A percentile compares a stretch with the other conserved stretches of the same genome.
These are phyloP conservation scores for Enteromius mattozi DNA, from an alignment of 2,797 vertebrate genomes.

Conservation along the genomic window DNA sequence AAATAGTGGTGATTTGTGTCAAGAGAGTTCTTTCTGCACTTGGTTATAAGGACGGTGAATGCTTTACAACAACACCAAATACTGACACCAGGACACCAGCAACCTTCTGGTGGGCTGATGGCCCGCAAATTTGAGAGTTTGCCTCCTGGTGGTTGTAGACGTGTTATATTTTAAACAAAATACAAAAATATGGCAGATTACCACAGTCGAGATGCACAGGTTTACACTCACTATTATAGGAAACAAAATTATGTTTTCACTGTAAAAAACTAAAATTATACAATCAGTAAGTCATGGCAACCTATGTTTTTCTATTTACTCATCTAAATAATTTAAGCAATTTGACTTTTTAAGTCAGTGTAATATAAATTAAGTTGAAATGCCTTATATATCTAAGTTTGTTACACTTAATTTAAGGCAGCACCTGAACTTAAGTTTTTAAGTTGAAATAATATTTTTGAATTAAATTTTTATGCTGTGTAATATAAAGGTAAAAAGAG, in stretches of 20 bases:
- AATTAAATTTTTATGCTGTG: background rate
- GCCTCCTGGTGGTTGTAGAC: background rate
- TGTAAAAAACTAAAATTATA: background rate
- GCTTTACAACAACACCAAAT: background rate
- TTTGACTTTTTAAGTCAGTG: background rate
- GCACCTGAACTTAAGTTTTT: background rate
- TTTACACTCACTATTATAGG: background rate
- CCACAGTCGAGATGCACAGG: background rate
- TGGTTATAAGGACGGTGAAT: background rate
- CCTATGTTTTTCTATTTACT: background rate
- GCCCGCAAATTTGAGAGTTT: background rate
- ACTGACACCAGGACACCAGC: background rate
- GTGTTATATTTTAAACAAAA: background rate
- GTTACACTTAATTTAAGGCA: background rate
- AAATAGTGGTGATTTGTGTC: slow-evolving; percentile 21
- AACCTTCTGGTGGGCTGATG: background rate
- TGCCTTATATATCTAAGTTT: background rate
- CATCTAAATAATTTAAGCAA: background rate
- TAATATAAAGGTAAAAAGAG: background rate
- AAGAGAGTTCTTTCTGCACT: slow-evolving; percentile 4
- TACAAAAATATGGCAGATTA: background rate
- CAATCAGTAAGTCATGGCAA: background rate
- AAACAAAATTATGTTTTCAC: background rate
- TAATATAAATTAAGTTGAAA: background rate
- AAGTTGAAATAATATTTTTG: background rate